These are phyloP conservation scores for Drosophila santomea DNA, from an alignment of 1,140 invertebrate genomes.

Conservation along the genomic window DNA sequence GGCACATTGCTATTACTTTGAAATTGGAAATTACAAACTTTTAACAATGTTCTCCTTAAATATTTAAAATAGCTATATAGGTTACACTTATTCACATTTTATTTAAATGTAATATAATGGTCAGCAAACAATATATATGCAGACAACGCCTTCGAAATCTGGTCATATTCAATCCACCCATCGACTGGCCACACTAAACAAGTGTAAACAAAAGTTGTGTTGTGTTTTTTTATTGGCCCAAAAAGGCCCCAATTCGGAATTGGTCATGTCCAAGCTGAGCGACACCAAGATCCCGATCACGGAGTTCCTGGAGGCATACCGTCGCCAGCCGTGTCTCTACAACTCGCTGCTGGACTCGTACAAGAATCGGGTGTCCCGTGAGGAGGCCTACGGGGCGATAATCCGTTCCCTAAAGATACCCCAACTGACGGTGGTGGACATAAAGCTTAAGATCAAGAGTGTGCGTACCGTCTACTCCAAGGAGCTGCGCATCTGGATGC, in stretches of 20 bases:
- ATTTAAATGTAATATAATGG: no score
- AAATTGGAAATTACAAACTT: no score
- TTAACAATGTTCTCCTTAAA: no score
- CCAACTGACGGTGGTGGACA: slow-evolving; percentile 70
- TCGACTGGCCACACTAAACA: slow-evolving; percentile 7
- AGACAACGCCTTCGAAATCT: neutral
- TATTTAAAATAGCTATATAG: no score
- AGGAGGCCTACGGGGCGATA: slow-evolving; percentile 75
- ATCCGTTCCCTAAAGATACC: slow-evolving; percentile 71
- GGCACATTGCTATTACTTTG: no score
- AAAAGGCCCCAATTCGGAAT: neutral
- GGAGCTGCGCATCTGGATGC: slow-evolving; percentile 75
- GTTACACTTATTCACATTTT: no score
- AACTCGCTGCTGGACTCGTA: slow-evolving; percentile 75
- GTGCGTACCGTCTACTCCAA: slow-evolving; percentile 83
- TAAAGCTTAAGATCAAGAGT: slow-evolving; percentile 83
- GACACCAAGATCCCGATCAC: slow-evolving; percentile 72
- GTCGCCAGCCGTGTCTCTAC: slow-evolving; percentile 78
- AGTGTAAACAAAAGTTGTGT: slow-evolving; percentile 29
- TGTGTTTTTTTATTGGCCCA: slow-evolving; percentile 6
- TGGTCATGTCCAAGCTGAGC: slow-evolving; percentile 57
- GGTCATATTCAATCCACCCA: neutral
- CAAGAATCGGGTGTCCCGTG: slow-evolving; percentile 74
- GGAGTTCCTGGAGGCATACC: slow-evolving; percentile 78
- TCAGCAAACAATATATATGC: neutral